phyloP scores from a whole-genome alignment of 2,113 vertebrate species.

The Sterna hirundo region DNA sequence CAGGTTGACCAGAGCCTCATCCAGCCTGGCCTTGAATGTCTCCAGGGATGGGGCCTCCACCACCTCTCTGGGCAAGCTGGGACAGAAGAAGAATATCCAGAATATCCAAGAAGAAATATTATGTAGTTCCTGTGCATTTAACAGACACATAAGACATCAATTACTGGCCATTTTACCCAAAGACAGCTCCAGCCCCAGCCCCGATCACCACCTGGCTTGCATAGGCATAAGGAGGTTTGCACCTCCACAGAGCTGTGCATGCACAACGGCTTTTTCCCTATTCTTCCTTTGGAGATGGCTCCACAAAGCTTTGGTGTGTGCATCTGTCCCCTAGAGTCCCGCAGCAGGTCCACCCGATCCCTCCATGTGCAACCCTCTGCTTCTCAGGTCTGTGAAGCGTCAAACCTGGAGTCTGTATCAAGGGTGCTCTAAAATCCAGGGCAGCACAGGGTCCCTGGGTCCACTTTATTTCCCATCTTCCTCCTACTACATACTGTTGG shows the following conservation, averaged over 20 bases:
- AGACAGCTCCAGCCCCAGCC: not conserved
- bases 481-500: not conserved
- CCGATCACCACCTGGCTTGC: not conserved
- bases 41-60: too few relatives aligned
- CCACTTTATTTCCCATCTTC: not conserved
- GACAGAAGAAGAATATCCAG: too few relatives aligned
- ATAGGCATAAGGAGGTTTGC: not conserved
- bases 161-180: not conserved
- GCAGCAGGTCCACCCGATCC: not conserved
- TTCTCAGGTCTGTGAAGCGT: not conserved
- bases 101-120: not conserved
- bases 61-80: too few relatives aligned
- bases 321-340: not conserved
- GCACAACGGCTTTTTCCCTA: not conserved
- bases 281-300: not conserved
- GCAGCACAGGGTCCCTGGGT: not conserved
- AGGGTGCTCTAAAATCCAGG: not conserved
- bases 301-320: not conserved
- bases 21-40: too few relatives aligned
- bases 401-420: not conserved
- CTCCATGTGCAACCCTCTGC: not conserved
- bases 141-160: rapidly evolving
- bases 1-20: too few relatives aligned
- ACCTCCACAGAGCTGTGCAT: not conserved
- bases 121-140: not conserved